These are phyloP conservation scores for Pterocles orientalis DNA, from an alignment of 2,113 vertebrate genomes.

Conservation along the genomic window DNA sequence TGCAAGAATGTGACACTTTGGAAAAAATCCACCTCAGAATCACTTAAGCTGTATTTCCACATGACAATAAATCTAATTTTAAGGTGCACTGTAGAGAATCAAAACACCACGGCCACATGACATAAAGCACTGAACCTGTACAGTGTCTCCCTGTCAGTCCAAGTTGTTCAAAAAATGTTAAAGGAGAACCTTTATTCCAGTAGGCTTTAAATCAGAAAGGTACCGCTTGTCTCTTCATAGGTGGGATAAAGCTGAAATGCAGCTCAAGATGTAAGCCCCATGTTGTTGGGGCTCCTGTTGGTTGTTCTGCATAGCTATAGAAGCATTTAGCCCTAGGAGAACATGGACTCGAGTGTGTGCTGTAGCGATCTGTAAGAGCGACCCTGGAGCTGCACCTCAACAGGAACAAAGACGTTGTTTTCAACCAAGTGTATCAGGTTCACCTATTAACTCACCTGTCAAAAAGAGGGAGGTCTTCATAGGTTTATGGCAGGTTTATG, in stretches of 20 bases:
- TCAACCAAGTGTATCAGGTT: neutral
- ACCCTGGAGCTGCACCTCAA: neutral
- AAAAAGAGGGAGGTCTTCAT: neutral
- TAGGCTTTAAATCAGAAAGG: neutral
- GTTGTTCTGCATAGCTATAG: neutral
- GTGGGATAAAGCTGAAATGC: neutral
- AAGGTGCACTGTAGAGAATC: neutral
- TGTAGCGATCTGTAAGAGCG: neutral
- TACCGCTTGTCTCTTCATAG: neutral
- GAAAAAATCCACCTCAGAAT: neutral
- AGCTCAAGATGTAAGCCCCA: neutral
- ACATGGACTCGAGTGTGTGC: accelerated
- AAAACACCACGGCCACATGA: neutral
- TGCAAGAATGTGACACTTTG: neutral
- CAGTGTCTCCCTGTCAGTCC: neutral
- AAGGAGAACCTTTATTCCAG: neutral
- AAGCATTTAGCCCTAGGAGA: neutral
- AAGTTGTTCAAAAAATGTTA: neutral
- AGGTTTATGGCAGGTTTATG: accelerated
- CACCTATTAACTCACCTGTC: neutral
- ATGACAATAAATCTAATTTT: neutral
- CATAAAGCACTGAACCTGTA: neutral
- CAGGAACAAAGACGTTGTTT: neutral
- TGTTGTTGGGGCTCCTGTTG: neutral
- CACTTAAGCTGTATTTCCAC: neutral